Evolutionary conservation across 2,113 vertebrate species (phyloP), one percentile per base, ranked within the genome.

Genomic region (Suncus etruscus): DNA sequence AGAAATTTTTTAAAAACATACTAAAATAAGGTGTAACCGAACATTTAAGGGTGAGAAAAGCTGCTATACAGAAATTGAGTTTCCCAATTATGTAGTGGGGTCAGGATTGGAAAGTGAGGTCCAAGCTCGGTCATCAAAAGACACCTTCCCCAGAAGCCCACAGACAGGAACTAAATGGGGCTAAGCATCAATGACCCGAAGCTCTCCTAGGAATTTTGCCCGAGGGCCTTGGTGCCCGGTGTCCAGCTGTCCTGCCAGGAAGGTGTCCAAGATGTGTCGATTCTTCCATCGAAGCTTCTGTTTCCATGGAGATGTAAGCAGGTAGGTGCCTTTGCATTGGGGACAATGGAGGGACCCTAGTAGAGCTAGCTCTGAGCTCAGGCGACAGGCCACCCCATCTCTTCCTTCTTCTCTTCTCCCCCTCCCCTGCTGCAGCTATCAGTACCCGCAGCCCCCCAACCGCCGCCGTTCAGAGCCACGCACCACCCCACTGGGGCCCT

Each of bases 251-350:
- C 95, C 80, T 99, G 98, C 98, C 3, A 97, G 93, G n/a, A 97
- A 92, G 4, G 74, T 95, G 18, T 6, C 95, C 47, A 98, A 87
- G 66, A 88, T 98, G 93, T 99, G 99, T 97, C 96, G 98, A 79
- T 98, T 98, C 93, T 99, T 98, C 97, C 98, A 98, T 96, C 97
- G 97, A 61, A 98, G 98, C 74, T 95, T 95, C 86, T 99, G 99
- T 95, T 98, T 97, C 96, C 98, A 97, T 3, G 98, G 98, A 65
- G 98, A 98, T 8, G 50, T 29, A 3, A 98, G 98, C 98, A 98
- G 98, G 99, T 99, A 78, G 93, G 96, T 63, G 0, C 54, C 54
- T 54, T 54, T 54, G 12, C 54, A 15, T 14, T 10, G 11, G 39
- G 54, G 54, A 54, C 54, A 54, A 15, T 14, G 11, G 54, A 54